A percentile compares a stretch with the other conserved stretches of the same genome.
Evolutionary conservation across 1,140 invertebrate genomes (phyloP).

Genomic region (Drosophila murphyi): DNA sequence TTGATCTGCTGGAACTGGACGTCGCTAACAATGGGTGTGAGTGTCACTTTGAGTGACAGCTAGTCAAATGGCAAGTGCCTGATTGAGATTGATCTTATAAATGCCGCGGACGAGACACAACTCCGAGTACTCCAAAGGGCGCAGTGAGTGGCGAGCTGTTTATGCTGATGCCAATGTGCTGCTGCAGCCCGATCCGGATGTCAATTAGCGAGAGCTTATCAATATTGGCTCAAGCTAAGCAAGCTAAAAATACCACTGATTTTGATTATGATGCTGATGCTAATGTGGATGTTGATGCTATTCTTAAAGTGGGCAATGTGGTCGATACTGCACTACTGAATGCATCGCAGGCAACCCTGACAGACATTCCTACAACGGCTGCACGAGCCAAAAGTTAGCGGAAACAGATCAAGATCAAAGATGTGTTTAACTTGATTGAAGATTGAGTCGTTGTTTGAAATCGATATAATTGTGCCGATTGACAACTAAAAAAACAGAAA

Average conservation of each 20-base stretch:
- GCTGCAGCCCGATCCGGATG: slow-evolving; percentile 12
- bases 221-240: background rate
- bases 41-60: background rate
- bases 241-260: no score
- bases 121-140: slow-evolving; percentile 25
- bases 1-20: slow-evolving; percentile 14
- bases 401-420: no score
- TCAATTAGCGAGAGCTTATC: background rate
- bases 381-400: no score
- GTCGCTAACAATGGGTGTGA: background rate
- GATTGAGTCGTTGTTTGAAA: no score
- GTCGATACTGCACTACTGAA: background rate
- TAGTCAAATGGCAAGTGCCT: slow-evolving; percentile 20
- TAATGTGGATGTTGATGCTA: no score
- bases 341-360: slow-evolving; percentile 22
- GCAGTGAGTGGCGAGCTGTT: slow-evolving; percentile 46
- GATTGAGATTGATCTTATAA: slow-evolving; percentile 23
- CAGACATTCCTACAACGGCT: background rate
- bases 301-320: no score
- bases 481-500: no score
- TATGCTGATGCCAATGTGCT: slow-evolving; percentile 52
- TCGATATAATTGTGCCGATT: no score
- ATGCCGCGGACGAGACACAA: background rate
- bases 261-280: no score
- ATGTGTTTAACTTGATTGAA: no score